phyloP scores from a whole-genome alignment of 2,113 vertebrate genomes.

The Athene cunicularia region DNA sequence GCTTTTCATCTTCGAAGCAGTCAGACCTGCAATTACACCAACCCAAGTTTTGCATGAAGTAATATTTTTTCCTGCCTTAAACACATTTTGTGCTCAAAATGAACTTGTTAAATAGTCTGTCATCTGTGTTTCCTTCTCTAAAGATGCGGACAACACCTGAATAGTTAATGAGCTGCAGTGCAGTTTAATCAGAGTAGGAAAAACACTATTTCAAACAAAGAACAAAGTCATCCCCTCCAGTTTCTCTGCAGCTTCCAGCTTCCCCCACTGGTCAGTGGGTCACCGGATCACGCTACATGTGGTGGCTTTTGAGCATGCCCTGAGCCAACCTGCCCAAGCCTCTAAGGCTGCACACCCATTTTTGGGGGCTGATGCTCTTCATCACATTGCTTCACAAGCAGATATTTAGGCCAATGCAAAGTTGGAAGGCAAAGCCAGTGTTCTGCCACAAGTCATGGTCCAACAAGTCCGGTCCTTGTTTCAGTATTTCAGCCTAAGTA shows the following conservation, averaged over 20 bases:
- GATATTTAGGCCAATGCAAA: not conserved
- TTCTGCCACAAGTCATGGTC: not conserved
- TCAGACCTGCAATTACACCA: conserved; percentile 59
- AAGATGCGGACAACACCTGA: conserved; percentile 60
- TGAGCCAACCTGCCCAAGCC: not conserved
- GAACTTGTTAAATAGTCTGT: conserved; percentile 64
- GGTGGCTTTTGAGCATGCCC: not conserved
- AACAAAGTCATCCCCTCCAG: not conserved
- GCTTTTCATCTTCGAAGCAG: conserved; percentile 60
- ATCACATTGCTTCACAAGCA: not conserved
- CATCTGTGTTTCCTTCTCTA: conserved; percentile 33
- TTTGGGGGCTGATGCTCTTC: not conserved
- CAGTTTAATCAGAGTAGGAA: conserved; percentile 35
- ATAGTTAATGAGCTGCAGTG: conserved; percentile 64
- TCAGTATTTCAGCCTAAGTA: fast-evolving
- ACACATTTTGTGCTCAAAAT: conserved; percentile 61
- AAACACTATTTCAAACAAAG: conserved; percentile 30
- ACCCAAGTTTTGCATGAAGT: conserved; percentile 62
- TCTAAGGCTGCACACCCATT: not conserved
- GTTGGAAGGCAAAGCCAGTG: not conserved
- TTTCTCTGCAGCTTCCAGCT: not conserved
- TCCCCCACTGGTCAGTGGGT: fast-evolving
- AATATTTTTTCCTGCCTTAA: conserved; percentile 64
- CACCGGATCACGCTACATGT: not conserved
- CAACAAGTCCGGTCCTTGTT: not conserved